Conservation (phyloP, 2,888 invertebrate genomes). For the Agrilus mali region DNA sequence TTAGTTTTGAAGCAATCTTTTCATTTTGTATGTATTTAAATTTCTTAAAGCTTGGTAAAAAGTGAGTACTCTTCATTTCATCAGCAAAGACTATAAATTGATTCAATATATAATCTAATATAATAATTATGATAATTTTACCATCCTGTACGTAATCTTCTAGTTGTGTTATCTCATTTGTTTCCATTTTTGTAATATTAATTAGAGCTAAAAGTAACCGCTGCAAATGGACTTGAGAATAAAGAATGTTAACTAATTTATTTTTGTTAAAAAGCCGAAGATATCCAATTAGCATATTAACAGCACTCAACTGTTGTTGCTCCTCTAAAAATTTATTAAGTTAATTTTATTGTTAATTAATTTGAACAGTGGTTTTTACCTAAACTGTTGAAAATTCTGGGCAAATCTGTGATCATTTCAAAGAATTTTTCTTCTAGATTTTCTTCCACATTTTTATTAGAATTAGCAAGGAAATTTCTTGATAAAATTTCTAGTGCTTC, state of each 20-base stretch:
- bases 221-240: conserved; percentile 40
- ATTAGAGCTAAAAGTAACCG: conserved; percentile 44
- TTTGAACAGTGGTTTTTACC: conserved; percentile 27
- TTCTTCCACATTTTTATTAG: conserved; percentile 37
- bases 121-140: conserved; percentile 9
- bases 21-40: conserved; percentile 46
- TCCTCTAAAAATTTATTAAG: conserved; percentile 36
- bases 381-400: conserved; percentile 51
- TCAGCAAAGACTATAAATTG: conserved; percentile 11
- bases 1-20: conserved; percentile 37
- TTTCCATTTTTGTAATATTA: conserved; percentile 40
- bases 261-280: conserved; percentile 43
- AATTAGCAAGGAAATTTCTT: conserved; percentile 28
- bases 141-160: conserved; percentile 38
- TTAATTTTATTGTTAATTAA: background rate
- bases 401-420: conserved; percentile 44
- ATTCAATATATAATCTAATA: background rate
- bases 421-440: conserved; percentile 48
- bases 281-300: conserved; percentile 57
- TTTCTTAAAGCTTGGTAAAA: conserved; percentile 31
- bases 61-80: conserved; percentile 13
- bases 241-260: conserved; percentile 44
- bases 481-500: conserved; percentile 31
- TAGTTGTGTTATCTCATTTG: conserved; percentile 35
- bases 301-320: conserved; percentile 43